Percentiles rank a stretch among this genome's conserved stretches.
These are phyloP conservation scores for Amphipyra tragopoginis DNA, from an alignment of 2,888 invertebrate species.

Conservation along the genomic window DNA sequence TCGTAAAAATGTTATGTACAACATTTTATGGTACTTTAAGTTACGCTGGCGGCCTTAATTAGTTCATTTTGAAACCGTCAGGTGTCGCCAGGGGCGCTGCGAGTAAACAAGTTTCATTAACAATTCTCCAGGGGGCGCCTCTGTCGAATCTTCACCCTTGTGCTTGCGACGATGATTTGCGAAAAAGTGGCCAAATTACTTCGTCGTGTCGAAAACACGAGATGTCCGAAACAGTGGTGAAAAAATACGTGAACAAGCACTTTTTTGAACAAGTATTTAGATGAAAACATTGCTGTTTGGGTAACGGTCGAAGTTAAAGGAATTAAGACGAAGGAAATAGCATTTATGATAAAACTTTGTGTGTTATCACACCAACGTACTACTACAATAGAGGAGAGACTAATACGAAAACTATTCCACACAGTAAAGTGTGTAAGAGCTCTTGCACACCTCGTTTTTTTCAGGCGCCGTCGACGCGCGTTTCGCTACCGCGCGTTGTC, in stretches of 20 bases:
- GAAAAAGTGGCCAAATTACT: slow-evolving; percentile 61
- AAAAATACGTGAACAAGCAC: slow-evolving; percentile 50
- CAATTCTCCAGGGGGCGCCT: slow-evolving; percentile 45
- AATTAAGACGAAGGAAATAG: slow-evolving; percentile 44
- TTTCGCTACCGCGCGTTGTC: too few species aligned
- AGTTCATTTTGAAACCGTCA: slow-evolving; percentile 62
- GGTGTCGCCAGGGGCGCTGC: slow-evolving; percentile 53
- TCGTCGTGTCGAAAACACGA: slow-evolving; percentile 57
- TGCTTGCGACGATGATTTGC: slow-evolving; percentile 57
- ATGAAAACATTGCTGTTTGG: slow-evolving; percentile 48
- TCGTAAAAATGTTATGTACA: slow-evolving; percentile 48
- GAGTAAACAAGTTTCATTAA: slow-evolving; percentile 63
- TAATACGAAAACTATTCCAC: slow-evolving; percentile 3
- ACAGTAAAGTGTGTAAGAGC: too few species aligned
- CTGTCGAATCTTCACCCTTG: slow-evolving; percentile 51
- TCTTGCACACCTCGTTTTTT: too few species aligned
- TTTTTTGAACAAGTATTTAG: slow-evolving; percentile 51
- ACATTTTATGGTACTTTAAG: slow-evolving; percentile 53
- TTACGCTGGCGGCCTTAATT: slow-evolving; percentile 53
- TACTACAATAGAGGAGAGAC: slow-evolving; percentile 18
- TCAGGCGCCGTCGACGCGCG: too few species aligned
- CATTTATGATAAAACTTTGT: slow-evolving; percentile 36
- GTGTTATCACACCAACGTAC: slow-evolving; percentile 17
- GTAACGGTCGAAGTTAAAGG: slow-evolving; percentile 49
- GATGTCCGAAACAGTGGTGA: slow-evolving; percentile 50